These are phyloP conservation scores for Lophura nycthemera DNA, from an alignment of 2,113 vertebrate species.

Conservation along the genomic window DNA sequence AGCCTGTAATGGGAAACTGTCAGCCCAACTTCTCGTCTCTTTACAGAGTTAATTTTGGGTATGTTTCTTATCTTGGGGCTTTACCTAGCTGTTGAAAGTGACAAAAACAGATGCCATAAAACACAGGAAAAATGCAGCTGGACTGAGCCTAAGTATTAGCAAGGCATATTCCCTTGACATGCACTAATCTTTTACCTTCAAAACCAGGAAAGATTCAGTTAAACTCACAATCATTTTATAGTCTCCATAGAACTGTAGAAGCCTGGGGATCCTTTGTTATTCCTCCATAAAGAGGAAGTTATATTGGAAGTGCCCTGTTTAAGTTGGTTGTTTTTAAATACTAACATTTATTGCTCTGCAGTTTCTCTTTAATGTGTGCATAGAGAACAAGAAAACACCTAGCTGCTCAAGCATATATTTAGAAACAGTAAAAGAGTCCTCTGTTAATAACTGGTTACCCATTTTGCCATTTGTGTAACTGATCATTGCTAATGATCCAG, in stretches of 20 bases:
- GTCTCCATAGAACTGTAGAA: slow-evolving; percentile 63
- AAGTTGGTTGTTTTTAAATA: slow-evolving; percentile 68
- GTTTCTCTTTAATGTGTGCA: slow-evolving; percentile 48
- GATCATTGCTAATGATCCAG: slow-evolving; percentile 41
- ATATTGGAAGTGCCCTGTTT: slow-evolving; percentile 42
- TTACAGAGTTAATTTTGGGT: slow-evolving; percentile 1
- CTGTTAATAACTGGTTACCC: slow-evolving; percentile 26
- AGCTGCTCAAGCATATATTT: background rate
- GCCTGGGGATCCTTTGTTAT: slow-evolving; percentile 64
- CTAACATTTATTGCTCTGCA: slow-evolving; percentile 56
- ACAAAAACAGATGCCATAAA: slow-evolving; percentile 52
- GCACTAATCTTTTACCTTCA: slow-evolving; percentile 51
- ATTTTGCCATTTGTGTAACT: background rate
- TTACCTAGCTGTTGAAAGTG: slow-evolving; percentile 32
- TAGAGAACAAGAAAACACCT: slow-evolving; percentile 51
- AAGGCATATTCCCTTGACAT: slow-evolving; percentile 43
- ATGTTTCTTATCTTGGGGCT: slow-evolving; percentile 24
- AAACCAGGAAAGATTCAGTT: slow-evolving; percentile 67
- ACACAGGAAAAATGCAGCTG: slow-evolving; percentile 46
- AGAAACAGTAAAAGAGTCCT: slow-evolving; percentile 20
- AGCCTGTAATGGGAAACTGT: background rate
- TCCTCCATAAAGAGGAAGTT: slow-evolving; percentile 62
- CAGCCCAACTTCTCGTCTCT: background rate
- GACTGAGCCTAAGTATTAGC: slow-evolving; percentile 46
- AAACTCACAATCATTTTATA: slow-evolving; percentile 55